phyloP scores from a whole-genome alignment of 2,797 vertebrate genomes.

The Molossus alvarezi region DNA sequence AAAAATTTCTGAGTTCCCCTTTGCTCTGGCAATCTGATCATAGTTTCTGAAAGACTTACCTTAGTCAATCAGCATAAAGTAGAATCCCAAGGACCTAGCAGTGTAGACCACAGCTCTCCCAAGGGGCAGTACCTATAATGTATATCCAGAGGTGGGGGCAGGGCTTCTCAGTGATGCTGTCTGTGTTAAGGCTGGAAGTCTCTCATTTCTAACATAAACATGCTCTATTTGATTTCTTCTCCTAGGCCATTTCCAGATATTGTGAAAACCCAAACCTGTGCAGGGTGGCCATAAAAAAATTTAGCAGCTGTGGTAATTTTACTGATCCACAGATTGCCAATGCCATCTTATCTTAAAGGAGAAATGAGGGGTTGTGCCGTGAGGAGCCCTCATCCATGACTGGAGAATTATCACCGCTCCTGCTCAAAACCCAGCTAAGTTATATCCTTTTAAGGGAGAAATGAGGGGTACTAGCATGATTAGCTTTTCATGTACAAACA shows the following conservation, averaged over 20 bases:
- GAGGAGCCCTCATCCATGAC: conserved; percentile 72
- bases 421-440: conserved; percentile 86
- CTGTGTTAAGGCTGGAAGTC: background rate
- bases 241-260: conserved; percentile 97
- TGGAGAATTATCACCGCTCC: conserved; percentile 85
- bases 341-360: conserved; percentile 96
- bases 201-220: background rate
- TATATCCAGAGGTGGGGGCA: background rate
- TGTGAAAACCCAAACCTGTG: conserved; percentile 98
- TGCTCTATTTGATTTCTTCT: conserved; percentile 61
- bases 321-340: conserved; percentile 95
- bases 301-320: conserved; percentile 97
- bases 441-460: conserved; percentile 77
- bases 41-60: background rate
- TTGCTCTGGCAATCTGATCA: background rate
- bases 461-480: background rate
- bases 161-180: background rate
- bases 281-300: conserved; percentile 95
- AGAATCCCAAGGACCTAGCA: background rate
- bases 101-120: background rate
- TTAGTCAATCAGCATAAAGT: background rate
- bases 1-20: background rate
- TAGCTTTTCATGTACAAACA: background rate
- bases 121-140: background rate
- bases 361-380: conserved; percentile 78